phyloP scores from a whole-genome alignment of 2,888 invertebrate species.

The Pseudococcus jackbeardsleyi region DNA sequence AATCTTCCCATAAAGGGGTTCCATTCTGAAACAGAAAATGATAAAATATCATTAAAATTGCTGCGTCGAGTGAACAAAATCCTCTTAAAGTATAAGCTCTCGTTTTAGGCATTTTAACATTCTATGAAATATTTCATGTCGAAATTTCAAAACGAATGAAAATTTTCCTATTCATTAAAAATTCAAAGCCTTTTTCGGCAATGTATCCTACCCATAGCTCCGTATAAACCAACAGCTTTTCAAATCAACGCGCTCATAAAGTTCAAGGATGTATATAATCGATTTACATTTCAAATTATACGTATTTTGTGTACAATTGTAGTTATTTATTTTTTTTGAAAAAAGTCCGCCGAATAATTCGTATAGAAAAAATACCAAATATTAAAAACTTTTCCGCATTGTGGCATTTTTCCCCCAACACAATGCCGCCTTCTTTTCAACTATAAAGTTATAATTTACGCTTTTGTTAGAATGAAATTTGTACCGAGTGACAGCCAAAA shows the following conservation, averaged over 20 bases:
- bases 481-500: constrained; percentile 28
- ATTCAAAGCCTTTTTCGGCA: background rate
- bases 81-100: constrained; percentile 2
- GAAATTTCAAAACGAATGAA: background rate
- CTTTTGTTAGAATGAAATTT: constrained; percentile 22
- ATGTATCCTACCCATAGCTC: background rate
- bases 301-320: background rate
- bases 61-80: background rate
- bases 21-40: constrained; percentile 82
- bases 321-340: background rate
- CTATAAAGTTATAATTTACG: constrained; percentile 1
- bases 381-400: constrained; percentile 27
- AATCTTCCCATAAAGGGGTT: constrained; percentile 95
- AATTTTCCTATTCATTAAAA: constrained; percentile 14
- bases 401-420: background rate
- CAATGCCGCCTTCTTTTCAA: constrained; percentile 17
- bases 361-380: background rate
- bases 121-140: background rate
- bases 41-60: background rate
- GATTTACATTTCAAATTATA: constrained; percentile 40
- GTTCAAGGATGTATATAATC: constrained; percentile 40
- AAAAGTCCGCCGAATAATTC: background rate
- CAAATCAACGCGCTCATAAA: background rate
- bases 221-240: background rate
- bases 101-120: background rate